Percentiles rank a stretch among this genome's conserved stretches.
These are phyloP conservation scores for Penaeus indicus DNA, from an alignment of 1,140 invertebrate species.

Conservation along the genomic window DNA sequence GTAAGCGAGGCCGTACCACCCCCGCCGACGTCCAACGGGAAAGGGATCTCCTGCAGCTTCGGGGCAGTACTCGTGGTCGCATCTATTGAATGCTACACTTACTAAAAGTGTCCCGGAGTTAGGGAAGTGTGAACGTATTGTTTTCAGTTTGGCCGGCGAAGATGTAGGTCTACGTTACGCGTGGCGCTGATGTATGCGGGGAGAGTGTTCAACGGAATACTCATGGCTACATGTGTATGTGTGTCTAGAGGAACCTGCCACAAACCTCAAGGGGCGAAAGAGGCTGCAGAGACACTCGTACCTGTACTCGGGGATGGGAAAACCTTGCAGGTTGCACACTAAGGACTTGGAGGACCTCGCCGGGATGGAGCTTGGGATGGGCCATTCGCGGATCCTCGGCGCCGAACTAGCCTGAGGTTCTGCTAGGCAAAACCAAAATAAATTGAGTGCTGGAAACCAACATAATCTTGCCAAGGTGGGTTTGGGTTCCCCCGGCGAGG, in stretches of 20 bases:
- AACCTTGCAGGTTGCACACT: slow-evolving; percentile 60
- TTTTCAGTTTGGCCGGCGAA: no score
- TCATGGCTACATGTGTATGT: no score
- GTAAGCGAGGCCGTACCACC: slow-evolving; percentile 72
- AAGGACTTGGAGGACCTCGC: slow-evolving; percentile 27
- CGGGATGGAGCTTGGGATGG: slow-evolving; percentile 36
- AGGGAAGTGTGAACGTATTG: no score
- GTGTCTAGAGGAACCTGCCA: no score
- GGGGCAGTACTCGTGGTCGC: slow-evolving; percentile 49
- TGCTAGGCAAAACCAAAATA: neutral
- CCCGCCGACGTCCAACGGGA: slow-evolving; percentile 62
- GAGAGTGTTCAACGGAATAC: no score
- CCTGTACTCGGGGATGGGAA: slow-evolving; percentile 67
- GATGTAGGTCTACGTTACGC: no score
- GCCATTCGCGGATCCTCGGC: slow-evolving; percentile 44
- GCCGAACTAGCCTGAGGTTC: slow-evolving; percentile 51
- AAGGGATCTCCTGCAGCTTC: slow-evolving; percentile 52
- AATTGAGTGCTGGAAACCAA: no score
- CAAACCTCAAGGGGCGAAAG: no score
- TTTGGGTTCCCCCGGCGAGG: neutral
- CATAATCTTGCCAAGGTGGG: neutral
- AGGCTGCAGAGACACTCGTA: slow-evolving; percentile 35
- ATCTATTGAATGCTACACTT: neutral
- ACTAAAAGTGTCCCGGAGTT: neutral
- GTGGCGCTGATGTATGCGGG: no score